Conservation (phyloP, 2,797 vertebrate species). For the Sebastes reedi region DNA sequence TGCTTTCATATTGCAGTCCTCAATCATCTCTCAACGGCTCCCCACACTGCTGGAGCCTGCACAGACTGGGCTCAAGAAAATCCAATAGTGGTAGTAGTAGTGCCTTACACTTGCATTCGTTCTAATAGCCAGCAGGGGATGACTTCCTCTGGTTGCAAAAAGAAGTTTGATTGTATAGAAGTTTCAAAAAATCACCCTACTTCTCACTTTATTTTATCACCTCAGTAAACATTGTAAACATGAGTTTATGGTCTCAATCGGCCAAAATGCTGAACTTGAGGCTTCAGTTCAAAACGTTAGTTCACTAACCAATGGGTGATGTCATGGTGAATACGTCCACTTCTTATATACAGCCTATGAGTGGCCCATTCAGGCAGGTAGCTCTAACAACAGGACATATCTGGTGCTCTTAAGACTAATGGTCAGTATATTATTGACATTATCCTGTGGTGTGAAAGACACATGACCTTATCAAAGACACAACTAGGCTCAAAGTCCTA, state of each 20-base stretch:
- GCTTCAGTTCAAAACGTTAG: too few relatives aligned
- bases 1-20: conserved; percentile 36
- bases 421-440: not conserved
- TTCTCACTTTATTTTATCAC: too few relatives aligned
- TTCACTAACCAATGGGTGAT: too few relatives aligned
- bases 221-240: too few relatives aligned
- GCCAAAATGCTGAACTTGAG: too few relatives aligned
- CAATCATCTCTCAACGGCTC: conserved; percentile 18
- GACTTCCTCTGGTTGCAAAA: too few relatives aligned
- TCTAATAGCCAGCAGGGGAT: too few relatives aligned
- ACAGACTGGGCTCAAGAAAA: conserved; percentile 3
- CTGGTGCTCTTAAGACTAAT: not conserved
- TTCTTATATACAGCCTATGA: not conserved
- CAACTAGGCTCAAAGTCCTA: not conserved
- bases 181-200: too few relatives aligned
- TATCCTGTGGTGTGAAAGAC: not conserved
- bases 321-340: too few relatives aligned
- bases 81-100: not conserved
- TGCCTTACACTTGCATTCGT: too few relatives aligned
- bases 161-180: too few relatives aligned
- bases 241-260: too few relatives aligned
- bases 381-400: not conserved
- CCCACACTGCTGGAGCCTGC: not conserved
- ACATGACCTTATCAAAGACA: conserved; percentile 7
- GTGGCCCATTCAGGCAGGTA: not conserved